Conservation (phyloP, 1,140 invertebrate genomes). For the Muscidifurax raptorellus region DNA sequence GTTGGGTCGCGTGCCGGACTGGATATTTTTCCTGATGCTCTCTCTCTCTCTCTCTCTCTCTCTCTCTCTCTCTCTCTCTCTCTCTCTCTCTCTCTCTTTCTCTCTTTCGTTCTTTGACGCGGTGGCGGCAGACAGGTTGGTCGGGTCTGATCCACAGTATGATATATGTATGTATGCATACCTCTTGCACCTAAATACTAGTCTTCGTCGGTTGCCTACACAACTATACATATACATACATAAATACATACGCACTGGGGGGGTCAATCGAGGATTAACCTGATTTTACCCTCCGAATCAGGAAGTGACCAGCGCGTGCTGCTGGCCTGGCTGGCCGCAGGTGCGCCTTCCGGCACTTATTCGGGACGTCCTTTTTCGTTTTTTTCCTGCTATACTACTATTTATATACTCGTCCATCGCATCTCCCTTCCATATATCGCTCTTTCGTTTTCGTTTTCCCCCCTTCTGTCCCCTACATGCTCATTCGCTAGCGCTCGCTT, state of each 20-base stretch:
- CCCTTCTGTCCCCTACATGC: not conserved
- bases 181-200: not conserved
- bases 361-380: not conserved
- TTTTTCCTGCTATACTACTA: not conserved
- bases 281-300: conserved; percentile 60
- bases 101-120: conserved; percentile 49
- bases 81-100: not conserved
- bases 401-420: not conserved
- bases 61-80: not conserved
- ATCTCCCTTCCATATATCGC: not conserved
- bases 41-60: not conserved
- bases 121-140: conserved; percentile 31
- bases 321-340: conserved; percentile 47
- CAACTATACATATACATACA: not conserved
- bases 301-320: conserved; percentile 56
- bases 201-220: conserved; percentile 52
- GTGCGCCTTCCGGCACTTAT: conserved; percentile 55
- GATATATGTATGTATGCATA: too few relatives aligned
- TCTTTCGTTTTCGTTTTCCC: not conserved
- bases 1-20: conserved; percentile 67
- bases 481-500: not conserved
- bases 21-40: conserved; percentile 55
- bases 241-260: too few relatives aligned
- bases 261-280: conserved; percentile 71
- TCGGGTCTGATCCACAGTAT: not conserved